Percentiles rank a stretch among this genome's conserved stretches.
Conservation (phyloP, 2,888 invertebrate species). For the Xanthorhoe spadicearia region DNA sequence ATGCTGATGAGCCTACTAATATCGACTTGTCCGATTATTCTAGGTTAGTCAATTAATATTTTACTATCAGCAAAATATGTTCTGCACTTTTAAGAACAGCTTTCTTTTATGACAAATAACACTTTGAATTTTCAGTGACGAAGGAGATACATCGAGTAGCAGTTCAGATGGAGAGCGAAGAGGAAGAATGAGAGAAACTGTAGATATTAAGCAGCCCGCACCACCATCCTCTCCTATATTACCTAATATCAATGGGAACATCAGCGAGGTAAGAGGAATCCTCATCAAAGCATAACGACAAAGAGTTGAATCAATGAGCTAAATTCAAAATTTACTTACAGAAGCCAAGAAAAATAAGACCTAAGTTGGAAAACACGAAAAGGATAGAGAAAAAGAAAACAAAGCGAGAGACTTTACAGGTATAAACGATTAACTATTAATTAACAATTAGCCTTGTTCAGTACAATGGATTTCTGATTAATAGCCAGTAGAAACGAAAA, state of each 20-base stretch:
- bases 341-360: conserved; percentile 67
- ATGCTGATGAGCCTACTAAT: conserved; percentile 94
- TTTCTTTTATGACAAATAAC: background rate
- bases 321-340: conserved; percentile 47
- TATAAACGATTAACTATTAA: conserved; percentile 47
- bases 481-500: background rate
- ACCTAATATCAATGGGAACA: conserved; percentile 68
- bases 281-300: background rate
- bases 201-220: conserved; percentile 76
- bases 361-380: conserved; percentile 75
- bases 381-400: conserved; percentile 76
- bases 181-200: conserved; percentile 83
- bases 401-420: conserved; percentile 85
- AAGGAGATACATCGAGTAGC: conserved; percentile 91
- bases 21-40: conserved; percentile 94
- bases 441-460: too few species aligned
- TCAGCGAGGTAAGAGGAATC: conserved; percentile 56
- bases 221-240: conserved; percentile 90
- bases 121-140: conserved; percentile 85
- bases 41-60: conserved; percentile 82
- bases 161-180: conserved; percentile 86
- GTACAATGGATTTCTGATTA: background rate
- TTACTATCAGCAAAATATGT: too few species aligned
- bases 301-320: background rate
- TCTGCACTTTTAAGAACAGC: background rate